phyloP scores from a whole-genome alignment of 2,888 invertebrate species.

The Cactoblastis cactorum region DNA sequence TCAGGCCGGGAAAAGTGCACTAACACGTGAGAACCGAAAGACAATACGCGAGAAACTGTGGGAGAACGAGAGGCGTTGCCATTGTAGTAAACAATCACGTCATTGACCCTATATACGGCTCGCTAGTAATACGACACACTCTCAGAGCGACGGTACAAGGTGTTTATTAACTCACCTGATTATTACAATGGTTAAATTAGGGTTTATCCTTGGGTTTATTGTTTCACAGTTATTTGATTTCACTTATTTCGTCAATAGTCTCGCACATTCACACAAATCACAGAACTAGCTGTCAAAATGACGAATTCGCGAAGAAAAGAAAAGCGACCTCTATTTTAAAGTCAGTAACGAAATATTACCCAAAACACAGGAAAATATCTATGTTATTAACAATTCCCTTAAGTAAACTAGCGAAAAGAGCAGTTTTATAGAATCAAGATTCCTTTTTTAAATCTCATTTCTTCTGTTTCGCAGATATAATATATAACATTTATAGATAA shows the following conservation, averaged over 20 bases:
- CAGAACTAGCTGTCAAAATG: conserved; percentile 30
- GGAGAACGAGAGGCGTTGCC: conserved; percentile 77
- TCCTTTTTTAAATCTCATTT: too few relatives aligned
- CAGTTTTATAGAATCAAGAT: too few relatives aligned
- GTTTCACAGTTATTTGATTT: conserved; percentile 39
- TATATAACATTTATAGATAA: too few relatives aligned
- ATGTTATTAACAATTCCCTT: too few relatives aligned
- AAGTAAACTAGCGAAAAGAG: too few relatives aligned
- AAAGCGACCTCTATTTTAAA: conserved; percentile 9
- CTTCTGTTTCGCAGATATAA: too few relatives aligned
- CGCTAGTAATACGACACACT: conserved; percentile 27
- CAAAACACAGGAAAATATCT: not conserved
- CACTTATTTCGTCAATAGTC: conserved; percentile 46
- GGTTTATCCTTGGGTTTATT: conserved; percentile 27
- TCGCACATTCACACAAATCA: conserved; percentile 32
- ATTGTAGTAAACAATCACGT: conserved; percentile 79
- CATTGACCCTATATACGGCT: conserved; percentile 59
- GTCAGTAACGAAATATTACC: not conserved
- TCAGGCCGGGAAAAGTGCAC: conserved; percentile 47
- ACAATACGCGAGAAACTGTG: conserved; percentile 76
- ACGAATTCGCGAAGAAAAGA: conserved; percentile 24
- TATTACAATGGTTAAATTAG: conserved; percentile 25
- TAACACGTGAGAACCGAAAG: conserved; percentile 65
- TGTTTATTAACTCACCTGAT: conserved; percentile 43
- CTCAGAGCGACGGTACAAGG: conserved; percentile 28